A percentile compares a stretch with the other conserved stretches of the same genome.
Evolutionary conservation across 2,888 invertebrate genomes (phyloP).

Genomic region (Allacma fusca): DNA sequence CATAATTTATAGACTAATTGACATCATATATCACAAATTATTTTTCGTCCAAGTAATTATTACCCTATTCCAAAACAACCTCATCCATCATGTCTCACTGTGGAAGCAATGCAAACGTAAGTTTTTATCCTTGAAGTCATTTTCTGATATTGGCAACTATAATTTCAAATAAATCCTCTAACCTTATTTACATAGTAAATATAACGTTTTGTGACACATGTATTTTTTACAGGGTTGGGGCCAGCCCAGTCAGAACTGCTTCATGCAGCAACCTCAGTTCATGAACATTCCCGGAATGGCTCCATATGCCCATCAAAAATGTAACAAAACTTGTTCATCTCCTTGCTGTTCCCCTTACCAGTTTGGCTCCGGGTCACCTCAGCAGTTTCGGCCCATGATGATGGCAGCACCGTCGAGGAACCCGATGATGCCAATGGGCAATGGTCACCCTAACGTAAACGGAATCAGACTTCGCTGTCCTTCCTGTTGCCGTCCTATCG

Average conservation of each 20-base stretch:
- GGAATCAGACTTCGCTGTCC: slow-evolving; percentile 6
- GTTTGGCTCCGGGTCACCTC: background rate
- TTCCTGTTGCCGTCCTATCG: slow-evolving; percentile 1
- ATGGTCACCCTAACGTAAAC: background rate
- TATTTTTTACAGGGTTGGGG: background rate
- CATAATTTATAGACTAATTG: no score
- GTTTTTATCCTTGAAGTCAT: no score
- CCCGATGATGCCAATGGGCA: background rate
- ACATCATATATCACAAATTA: no score
- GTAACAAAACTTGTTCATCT: background rate
- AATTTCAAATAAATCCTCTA: no score
- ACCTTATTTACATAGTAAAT: no score
- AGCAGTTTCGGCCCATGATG: background rate
- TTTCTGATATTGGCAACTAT: no score
- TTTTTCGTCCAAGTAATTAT: no score
- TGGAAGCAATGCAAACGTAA: no score
- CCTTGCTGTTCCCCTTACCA: slow-evolving; percentile 4
- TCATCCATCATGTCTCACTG: no score
- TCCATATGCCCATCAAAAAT: background rate
- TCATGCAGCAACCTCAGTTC: background rate
- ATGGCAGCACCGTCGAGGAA: background rate
- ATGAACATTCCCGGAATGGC: slow-evolving; percentile 10
- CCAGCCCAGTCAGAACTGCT: background rate
- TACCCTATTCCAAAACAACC: no score
- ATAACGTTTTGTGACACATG: no score